Conservation (phyloP, 2,797 vertebrate species). For the Rhinoraja longicauda region DNA sequence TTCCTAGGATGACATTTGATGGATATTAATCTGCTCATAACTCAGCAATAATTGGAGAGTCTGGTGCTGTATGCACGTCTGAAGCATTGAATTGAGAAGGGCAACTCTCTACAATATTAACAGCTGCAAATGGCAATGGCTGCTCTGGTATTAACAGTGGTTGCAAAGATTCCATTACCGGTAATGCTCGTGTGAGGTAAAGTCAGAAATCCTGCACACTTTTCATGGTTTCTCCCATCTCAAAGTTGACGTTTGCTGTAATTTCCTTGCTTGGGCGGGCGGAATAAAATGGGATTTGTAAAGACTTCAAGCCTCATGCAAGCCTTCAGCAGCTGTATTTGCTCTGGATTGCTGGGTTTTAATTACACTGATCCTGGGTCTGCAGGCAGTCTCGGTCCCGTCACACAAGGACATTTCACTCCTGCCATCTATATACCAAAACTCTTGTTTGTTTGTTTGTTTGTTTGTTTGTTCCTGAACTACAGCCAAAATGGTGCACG, state of each 20-base stretch:
- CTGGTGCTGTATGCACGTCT: too few species aligned
- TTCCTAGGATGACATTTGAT: neutral
- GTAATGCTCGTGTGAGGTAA: neutral
- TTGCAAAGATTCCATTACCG: neutral
- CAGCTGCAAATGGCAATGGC: neutral
- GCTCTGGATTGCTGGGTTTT: neutral
- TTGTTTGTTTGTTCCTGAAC: too few species aligned
- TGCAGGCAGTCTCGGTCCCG: neutral
- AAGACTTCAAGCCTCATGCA: neutral
- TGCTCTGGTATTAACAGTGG: neutral
- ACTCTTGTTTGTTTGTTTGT: too few species aligned
- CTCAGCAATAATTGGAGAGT: conserved; percentile 11
- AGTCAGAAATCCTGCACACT: neutral
- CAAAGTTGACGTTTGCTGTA: neutral
- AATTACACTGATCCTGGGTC: neutral
- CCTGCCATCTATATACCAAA: too few species aligned
- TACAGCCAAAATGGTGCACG: too few species aligned
- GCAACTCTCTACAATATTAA: neutral
- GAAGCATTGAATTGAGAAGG: neutral
- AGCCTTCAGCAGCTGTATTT: neutral
- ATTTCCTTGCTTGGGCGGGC: conserved; percentile 1
- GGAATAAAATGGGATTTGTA: conserved; percentile 16
- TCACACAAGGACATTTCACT: neutral
- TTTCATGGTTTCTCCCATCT: neutral
- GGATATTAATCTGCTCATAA: neutral